These are phyloP conservation scores for Oxyteleia sp. DNA, from an alignment of 2,888 invertebrate species.

Conservation along the genomic window DNA sequence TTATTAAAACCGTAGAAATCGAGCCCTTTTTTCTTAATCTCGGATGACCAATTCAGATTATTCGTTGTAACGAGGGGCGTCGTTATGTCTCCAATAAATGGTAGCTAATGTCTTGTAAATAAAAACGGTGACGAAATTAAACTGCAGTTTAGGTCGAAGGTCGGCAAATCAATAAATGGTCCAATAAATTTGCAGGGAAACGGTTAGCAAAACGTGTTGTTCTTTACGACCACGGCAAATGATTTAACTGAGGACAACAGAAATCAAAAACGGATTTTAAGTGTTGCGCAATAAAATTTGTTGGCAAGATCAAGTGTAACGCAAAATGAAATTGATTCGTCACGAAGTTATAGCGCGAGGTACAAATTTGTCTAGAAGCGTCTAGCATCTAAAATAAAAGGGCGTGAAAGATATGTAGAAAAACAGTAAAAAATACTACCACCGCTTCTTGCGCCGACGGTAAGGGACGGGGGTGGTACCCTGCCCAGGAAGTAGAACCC, in stretches of 20 bases:
- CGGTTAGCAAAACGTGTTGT: conserved; percentile 21
- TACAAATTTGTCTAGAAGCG: conserved; percentile 54
- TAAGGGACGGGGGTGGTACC: conserved; percentile 76
- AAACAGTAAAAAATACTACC: conserved; percentile 78
- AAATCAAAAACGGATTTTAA: conserved; percentile 8
- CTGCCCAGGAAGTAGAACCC: conserved; percentile 84
- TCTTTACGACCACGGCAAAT: conserved; percentile 14
- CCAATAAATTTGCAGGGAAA: conserved; percentile 13
- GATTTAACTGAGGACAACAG: not conserved
- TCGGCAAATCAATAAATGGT: not conserved
- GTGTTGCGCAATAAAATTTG: conserved; percentile 12
- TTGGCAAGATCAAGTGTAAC: conserved; percentile 7
- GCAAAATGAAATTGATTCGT: conserved; percentile 10
- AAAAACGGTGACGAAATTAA: not conserved
- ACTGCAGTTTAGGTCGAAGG: not conserved
- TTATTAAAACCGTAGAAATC: conserved; percentile 15
- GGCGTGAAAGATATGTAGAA: conserved; percentile 39
- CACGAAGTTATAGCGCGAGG: conserved; percentile 16
- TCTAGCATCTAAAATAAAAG: conserved; percentile 65
- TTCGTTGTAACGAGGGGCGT: not conserved
- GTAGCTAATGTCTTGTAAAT: too few relatives aligned
- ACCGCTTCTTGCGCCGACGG: conserved; percentile 84
- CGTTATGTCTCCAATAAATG: not conserved
- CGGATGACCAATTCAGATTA: conserved; percentile 1
- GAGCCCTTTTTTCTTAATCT: not conserved